A percentile compares a stretch with the other conserved stretches of the same genome.
These are phyloP conservation scores for Choristoneura fumiferana DNA, from an alignment of 1,140 invertebrate species.

Conservation along the genomic window DNA sequence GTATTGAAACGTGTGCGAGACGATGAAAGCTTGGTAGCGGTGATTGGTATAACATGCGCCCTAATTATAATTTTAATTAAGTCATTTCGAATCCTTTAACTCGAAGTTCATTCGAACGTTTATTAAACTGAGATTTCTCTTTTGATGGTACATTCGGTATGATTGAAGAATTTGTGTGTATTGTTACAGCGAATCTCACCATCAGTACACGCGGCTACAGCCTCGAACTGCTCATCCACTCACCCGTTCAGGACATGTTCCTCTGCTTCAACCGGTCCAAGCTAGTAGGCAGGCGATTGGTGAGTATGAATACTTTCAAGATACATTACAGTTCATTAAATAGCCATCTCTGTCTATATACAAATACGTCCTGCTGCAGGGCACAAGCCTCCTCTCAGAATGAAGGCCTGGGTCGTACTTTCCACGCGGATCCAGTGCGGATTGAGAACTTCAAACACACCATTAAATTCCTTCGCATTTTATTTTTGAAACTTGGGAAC, in stretches of 20 bases:
- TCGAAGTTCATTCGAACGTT: neutral
- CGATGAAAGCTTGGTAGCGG: slow-evolving; percentile 10
- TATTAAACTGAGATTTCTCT: neutral
- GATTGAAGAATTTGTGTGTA: slow-evolving; percentile 11
- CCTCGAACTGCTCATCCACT: slow-evolving; percentile 71
- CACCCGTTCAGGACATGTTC: slow-evolving; percentile 69
- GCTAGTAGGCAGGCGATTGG: slow-evolving; percentile 67
- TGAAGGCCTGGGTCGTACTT: no score
- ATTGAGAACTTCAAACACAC: no score
- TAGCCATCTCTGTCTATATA: no score
- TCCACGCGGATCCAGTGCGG: no score
- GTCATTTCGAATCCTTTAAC: slow-evolving; percentile 5
- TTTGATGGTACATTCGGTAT: neutral
- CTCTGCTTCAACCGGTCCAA: slow-evolving; percentile 69
- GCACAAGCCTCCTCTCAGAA: no score
- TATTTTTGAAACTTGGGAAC: no score
- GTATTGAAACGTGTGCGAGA: slow-evolving; percentile 20
- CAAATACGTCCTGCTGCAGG: no score
- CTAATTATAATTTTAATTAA: slow-evolving; percentile 9
- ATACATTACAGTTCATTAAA: neutral
- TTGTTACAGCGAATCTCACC: slow-evolving; percentile 75
- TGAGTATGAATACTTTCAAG: slow-evolving; percentile 35
- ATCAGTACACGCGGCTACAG: slow-evolving; percentile 66
- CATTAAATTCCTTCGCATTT: no score
- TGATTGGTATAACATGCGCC: slow-evolving; percentile 2